Conservation (phyloP, 2,797 vertebrate species). For the Propithecus deckenii region DNA sequence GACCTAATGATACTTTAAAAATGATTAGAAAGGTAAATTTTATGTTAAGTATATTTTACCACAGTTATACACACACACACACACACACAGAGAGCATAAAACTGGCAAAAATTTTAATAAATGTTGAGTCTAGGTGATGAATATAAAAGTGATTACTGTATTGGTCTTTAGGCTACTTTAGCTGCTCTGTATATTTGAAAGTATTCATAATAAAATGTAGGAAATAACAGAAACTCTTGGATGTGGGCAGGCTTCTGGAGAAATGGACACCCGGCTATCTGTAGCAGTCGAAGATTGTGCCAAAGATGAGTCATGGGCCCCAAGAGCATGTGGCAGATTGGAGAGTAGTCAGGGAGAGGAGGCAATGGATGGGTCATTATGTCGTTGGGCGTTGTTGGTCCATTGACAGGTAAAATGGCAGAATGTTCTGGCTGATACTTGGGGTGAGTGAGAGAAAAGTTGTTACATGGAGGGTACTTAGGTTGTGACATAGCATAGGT, state of each 20-base stretch:
- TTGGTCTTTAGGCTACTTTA: constrained; percentile 17
- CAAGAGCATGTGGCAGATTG: neutral
- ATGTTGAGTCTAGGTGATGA: neutral
- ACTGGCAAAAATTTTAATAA: constrained; percentile 35
- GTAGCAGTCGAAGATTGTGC: constrained; percentile 21
- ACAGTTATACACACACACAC: neutral
- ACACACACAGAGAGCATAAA: neutral
- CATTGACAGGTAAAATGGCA: neutral
- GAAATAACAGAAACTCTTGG: constrained; percentile 33
- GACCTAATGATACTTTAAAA: constrained; percentile 28
- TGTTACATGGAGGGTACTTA: neutral
- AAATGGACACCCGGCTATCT: neutral
- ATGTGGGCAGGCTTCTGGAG: neutral
- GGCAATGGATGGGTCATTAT: neutral
- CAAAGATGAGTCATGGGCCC: neutral
- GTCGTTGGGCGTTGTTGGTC: neutral
- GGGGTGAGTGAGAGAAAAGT: neutral
- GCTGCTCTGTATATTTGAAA: constrained; percentile 30
- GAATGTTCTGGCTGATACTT: neutral
- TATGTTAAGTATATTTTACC: neutral
- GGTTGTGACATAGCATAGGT: neutral
- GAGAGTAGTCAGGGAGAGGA: neutral
- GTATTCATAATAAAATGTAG: neutral
- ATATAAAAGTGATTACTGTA: constrained; percentile 26
- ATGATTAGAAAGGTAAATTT: neutral